These are phyloP conservation scores for Chiridota heheva DNA, from an alignment of 35 echinoderm and acorn worm species.

Conservation along the genomic window DNA sequence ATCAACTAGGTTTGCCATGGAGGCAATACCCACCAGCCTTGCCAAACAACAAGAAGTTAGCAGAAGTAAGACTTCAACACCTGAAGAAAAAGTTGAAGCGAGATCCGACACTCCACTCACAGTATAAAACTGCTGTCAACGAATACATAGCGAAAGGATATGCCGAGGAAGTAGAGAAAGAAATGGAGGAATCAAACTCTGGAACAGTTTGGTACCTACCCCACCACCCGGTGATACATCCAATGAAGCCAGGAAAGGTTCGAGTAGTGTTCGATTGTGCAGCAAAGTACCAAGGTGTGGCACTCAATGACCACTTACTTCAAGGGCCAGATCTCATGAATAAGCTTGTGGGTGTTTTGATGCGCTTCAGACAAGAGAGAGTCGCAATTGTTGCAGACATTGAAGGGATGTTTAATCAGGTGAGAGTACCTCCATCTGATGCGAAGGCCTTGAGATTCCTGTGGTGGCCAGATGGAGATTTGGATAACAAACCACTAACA, in stretches of 20 bases:
- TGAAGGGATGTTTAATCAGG: conserved; percentile 52
- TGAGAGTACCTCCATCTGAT: conserved; percentile 22
- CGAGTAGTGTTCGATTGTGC: conserved; percentile 33
- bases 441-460: conserved; percentile 19
- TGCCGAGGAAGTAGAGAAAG: conserved; percentile 23
- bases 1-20: conserved; percentile 52
- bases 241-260: conserved; percentile 25
- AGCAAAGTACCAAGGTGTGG: conserved; percentile 18
- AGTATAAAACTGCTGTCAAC: conserved; percentile 48
- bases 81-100: conserved; percentile 43
- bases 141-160: conserved; percentile 39
- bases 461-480: conserved; percentile 48
- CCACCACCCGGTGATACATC: conserved; percentile 34
- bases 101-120: conserved; percentile 31
- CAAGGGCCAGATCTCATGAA: conserved; percentile 35
- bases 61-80: conserved; percentile 7
- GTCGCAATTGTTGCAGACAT: conserved; percentile 25
- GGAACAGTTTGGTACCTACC: conserved; percentile 62
- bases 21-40: conserved; percentile 21
- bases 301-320: no score
- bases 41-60: conserved; percentile 50
- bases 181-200: not conserved
- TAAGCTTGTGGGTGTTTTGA: conserved; percentile 20
- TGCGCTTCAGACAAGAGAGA: conserved; percentile 23
- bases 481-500: not conserved